Conservation (phyloP, 2,797 vertebrate genomes). For the Ctenosaura bakeri region DNA sequence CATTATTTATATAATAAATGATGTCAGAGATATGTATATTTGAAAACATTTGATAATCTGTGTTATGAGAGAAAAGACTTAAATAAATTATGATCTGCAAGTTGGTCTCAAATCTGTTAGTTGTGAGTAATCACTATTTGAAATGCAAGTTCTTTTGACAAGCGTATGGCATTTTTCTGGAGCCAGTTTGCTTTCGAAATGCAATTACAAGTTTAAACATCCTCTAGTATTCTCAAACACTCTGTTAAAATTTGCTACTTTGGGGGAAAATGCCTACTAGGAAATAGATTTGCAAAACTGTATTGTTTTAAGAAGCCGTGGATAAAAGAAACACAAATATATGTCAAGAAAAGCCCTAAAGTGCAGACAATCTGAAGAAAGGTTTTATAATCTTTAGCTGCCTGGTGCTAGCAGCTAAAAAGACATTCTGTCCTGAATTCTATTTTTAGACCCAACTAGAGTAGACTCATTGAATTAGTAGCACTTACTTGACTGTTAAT, state of each 20-base stretch:
- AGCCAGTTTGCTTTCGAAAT: constrained; percentile 27
- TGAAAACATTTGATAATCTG: constrained; percentile 26
- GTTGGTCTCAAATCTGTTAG: constrained; percentile 29
- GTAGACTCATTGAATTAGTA: too few relatives aligned
- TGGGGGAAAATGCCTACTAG: background rate
- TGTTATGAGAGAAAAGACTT: background rate
- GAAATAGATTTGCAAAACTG: constrained; percentile 10
- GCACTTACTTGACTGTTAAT: too few relatives aligned
- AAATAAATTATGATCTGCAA: constrained; percentile 15
- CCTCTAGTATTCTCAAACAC: constrained; percentile 14
- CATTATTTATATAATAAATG: constrained; percentile 22
- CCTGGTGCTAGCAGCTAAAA: background rate
- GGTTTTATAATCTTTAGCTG: background rate
- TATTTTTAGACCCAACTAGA: too few relatives aligned
- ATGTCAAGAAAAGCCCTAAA: background rate
- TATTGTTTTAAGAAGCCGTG: constrained; percentile 20
- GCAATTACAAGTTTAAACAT: constrained; percentile 21
- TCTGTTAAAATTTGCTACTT: constrained; percentile 11
- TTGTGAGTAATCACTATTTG: constrained; percentile 28
- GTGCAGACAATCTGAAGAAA: background rate
- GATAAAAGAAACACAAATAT: constrained; percentile 7
- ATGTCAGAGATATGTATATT: constrained; percentile 14
- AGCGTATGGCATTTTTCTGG: constrained; percentile 21
- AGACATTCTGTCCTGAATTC: background rate
- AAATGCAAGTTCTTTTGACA: constrained; percentile 33